phyloP scores from a whole-genome alignment of 2,888 invertebrate species.

The Ormyrus thymus region DNA sequence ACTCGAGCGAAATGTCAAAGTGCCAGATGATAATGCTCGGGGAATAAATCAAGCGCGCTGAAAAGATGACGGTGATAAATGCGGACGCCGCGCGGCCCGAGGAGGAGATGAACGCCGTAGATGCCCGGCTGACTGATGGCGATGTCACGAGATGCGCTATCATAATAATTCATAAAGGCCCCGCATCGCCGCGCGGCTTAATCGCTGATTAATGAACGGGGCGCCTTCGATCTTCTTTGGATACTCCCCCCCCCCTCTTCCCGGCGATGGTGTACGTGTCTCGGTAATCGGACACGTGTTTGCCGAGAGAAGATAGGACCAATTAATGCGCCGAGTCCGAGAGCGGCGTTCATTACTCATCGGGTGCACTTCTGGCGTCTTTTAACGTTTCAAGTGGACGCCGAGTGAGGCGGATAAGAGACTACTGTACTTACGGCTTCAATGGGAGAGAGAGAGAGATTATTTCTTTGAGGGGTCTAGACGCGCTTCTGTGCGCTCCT shows the following conservation, averaged over 20 bases:
- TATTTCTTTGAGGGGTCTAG: background rate
- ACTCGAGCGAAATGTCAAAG: slow-evolving; percentile 74
- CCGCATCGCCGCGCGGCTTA: slow-evolving; percentile 65
- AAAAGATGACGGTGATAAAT: slow-evolving; percentile 75
- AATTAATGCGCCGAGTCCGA: slow-evolving; percentile 65
- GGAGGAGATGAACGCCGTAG: slow-evolving; percentile 66
- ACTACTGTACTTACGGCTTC: slow-evolving; percentile 19
- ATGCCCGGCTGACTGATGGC: slow-evolving; percentile 71
- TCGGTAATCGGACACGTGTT: slow-evolving; percentile 69
- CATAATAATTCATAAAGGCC: slow-evolving; percentile 74
- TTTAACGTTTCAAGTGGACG: slow-evolving; percentile 26
- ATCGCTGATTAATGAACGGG: slow-evolving; percentile 72
- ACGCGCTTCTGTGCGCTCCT: background rate
- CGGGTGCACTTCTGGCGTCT: background rate
- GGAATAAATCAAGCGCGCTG: slow-evolving; percentile 74
- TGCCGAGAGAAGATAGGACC: slow-evolving; percentile 67
- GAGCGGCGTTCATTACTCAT: slow-evolving; percentile 44
- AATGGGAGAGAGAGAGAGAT: slow-evolving; percentile 4
- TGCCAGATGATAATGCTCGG: slow-evolving; percentile 73
- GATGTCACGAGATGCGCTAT: slow-evolving; percentile 74
- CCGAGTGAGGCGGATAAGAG: slow-evolving; percentile 9
- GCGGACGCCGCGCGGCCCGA: slow-evolving; percentile 65
- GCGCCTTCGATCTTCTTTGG: slow-evolving; percentile 51
- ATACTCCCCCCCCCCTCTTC: background rate
- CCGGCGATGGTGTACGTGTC: background rate